Base-by-base conservation (phyloP, 2,888 invertebrate genomes). In the Ditula angustiorana region DNA sequence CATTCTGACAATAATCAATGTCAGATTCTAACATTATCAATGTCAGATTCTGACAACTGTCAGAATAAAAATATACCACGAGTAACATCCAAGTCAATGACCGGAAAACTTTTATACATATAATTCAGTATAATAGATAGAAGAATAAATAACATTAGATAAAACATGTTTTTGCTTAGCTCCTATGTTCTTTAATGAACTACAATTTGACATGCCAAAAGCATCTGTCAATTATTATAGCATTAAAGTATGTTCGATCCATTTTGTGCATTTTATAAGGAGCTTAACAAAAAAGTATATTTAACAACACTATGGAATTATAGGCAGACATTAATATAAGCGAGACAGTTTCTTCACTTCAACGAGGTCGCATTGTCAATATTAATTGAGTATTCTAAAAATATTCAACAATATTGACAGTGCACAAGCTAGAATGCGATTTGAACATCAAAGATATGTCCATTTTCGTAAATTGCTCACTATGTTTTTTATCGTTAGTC, bases 401-500 rank as follows among this genome's bases (percentile, higher is more conserved):
- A n/a, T n/a, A n/a, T n/a, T 21, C 28, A 44, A 58, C 46, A 58
- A 49, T 26, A 58, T 19, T 58, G 49, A 49, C 35, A 49, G 33
- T 21, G 1, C n/a, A 2, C 11, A 21, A 5, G 21, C 8, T 7
- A 21, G 28, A 30, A 26, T 21, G n/a, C 10, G 2, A 21, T 21
- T 33, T 52, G 11, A 33, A 52, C 74, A 74, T 71, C 80, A 82
- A 76, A 82, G 87, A 87, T 86, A 87, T 87, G 87, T 87, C 80
- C 84, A 86, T 75, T 71, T 83, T 81, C 78, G 79, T 81, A 76
- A 41, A 44, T 13, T 13, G 60, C 33, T 3, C 2, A 46, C 21
- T 44, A 13, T n/a, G n/a, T n/a, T 33, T 21, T 44, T 56, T 24
- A 49, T n/a, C 16, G 41, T 52, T 50, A 60, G 21, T 50, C 11